Base-by-base conservation (phyloP, 1,140 invertebrate genomes). In the Drosophila varians region DNA sequence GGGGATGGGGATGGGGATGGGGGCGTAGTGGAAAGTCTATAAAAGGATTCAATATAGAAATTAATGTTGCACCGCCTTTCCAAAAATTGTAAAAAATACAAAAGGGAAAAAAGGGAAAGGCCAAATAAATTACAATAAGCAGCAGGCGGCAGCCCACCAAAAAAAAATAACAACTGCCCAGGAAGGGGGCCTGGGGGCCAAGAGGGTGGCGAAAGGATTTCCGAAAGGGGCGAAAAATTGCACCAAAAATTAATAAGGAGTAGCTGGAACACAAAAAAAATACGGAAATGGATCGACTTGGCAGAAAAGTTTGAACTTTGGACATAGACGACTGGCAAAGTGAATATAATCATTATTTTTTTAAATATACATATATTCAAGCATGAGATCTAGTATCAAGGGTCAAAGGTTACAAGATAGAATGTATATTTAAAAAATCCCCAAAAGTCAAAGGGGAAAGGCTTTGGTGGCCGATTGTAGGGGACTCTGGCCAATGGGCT, bases 41-140 rank as follows among this genome's bases (percentile, higher is more conserved):
- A 47, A 47, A 84, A 79, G 80, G 80, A 84, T 84, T 84, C 79
- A 86, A 84, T 84, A 86, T 79, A 71, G 64, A 75, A 84, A 84
- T 78, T 84, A 84, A 83, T 84, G 79, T 82, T 51, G 58, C 26
- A 49, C 69, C 74, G 74, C 69, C 76, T 60, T 74, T 14, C 53
- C 53, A 23, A 61, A 64, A 9, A 19, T 19, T 14, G 4, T 5
- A 19, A 42, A 19, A 18, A 9, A 42, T 19, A 18, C 16, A 18
- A 36, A 18, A 42, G 45, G 56, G 70, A 55, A 75, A 18, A 36
- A 18, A 42, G 45, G 56, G 70, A 55, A 75, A 74, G 54, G 73
- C 19, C 68, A 80, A 84, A 84, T 84, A 76, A 84, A 84, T 84
- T 84, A 84, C 76, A 80, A 79, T 79, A 83, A 83, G 79, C 79